A percentile compares a stretch with the other conserved stretches of the same genome.
Conservation (phyloP, 2,888 invertebrate genomes). For the Caradrina clavipalpis region DNA sequence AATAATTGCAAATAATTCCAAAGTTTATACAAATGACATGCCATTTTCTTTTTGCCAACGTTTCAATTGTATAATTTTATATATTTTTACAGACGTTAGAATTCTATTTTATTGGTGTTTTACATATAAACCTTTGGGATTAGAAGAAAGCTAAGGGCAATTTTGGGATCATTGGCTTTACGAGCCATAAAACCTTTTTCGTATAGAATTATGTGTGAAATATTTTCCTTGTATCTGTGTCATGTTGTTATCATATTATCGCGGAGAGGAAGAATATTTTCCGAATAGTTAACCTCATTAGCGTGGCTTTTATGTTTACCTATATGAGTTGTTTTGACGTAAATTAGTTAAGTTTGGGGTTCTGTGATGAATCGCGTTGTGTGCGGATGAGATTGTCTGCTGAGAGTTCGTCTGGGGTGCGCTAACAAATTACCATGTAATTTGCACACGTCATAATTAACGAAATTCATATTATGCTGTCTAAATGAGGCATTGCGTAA, state of each 20-base stretch:
- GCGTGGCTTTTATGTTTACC: conserved; percentile 45
- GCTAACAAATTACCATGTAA: conserved; percentile 47
- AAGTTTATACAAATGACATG: neutral
- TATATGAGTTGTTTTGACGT: conserved; percentile 48
- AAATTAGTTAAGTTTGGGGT: conserved; percentile 55
- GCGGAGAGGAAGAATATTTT: conserved; percentile 59
- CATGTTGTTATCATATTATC: conserved; percentile 65
- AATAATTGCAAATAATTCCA: conserved; percentile 6
- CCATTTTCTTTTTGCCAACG: conserved; percentile 15
- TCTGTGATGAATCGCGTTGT: conserved; percentile 42
- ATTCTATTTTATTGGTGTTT: conserved; percentile 60
- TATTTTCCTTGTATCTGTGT: conserved; percentile 65
- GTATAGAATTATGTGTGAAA: conserved; percentile 75
- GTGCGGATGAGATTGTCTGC: conserved; percentile 43
- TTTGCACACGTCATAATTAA: conserved; percentile 47
- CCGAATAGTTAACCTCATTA: conserved; percentile 66
- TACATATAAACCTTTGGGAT: conserved; percentile 68
- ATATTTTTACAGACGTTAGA: conserved; percentile 49
- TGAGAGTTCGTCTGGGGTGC: conserved; percentile 38
- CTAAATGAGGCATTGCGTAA: conserved; percentile 24
- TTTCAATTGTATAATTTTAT: conserved; percentile 50
- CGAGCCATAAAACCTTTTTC: conserved; percentile 82
- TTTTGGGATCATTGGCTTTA: conserved; percentile 84
- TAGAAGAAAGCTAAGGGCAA: conserved; percentile 72
- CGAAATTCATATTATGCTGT: conserved; percentile 39